Percentiles rank a stretch among this genome's conserved stretches.
These are phyloP conservation scores for Phengaris arion DNA, from an alignment of 2,888 invertebrate genomes.

Conservation along the genomic window DNA sequence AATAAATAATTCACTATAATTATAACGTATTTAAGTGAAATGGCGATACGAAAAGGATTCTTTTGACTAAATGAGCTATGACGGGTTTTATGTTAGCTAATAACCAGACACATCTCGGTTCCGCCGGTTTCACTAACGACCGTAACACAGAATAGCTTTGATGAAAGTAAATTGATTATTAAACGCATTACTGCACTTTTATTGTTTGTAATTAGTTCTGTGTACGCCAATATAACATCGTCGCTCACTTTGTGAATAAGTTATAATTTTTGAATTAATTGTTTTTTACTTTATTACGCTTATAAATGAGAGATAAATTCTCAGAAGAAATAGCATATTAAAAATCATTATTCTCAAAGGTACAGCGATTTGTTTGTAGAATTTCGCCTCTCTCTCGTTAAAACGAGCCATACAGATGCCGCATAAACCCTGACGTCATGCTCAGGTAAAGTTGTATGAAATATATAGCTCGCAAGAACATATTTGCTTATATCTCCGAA, in stretches of 20 bases:
- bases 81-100: neutral
- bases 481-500: too few relatives aligned
- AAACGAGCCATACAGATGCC: too few relatives aligned
- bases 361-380: too few relatives aligned
- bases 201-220: constrained; percentile 31
- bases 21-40: neutral
- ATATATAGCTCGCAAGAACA: too few relatives aligned
- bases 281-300: too few relatives aligned
- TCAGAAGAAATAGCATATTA: too few relatives aligned
- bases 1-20: neutral
- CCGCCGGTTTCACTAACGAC: constrained; percentile 23
- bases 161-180: constrained; percentile 45
- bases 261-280: too few relatives aligned
- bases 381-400: too few relatives aligned
- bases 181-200: constrained; percentile 45
- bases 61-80: constrained; percentile 13
- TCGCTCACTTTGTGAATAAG: neutral
- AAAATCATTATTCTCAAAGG: too few relatives aligned
- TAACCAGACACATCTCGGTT: constrained; percentile 9
- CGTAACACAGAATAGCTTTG: constrained; percentile 36
- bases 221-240: neutral
- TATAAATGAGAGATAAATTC: too few relatives aligned
- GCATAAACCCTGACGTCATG: too few relatives aligned
- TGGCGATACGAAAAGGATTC: neutral
- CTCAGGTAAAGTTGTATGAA: too few relatives aligned